These are phyloP conservation scores for Xanthorhoe spadicearia DNA, from an alignment of 2,888 invertebrate genomes.

Conservation along the genomic window DNA sequence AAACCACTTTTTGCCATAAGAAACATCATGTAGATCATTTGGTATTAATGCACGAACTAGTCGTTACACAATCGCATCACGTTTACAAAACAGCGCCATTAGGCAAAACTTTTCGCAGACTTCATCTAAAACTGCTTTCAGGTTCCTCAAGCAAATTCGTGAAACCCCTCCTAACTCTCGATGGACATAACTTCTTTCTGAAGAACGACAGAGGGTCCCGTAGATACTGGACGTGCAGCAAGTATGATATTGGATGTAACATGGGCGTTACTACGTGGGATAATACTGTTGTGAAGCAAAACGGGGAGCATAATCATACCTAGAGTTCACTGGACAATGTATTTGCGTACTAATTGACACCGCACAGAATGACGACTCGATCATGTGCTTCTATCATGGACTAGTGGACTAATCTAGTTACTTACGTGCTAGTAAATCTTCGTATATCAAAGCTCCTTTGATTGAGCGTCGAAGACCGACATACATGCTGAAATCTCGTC, in stretches of 20 bases:
- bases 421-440: too few species aligned
- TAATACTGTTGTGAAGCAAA: conserved; percentile 41
- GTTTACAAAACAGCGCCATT: neutral
- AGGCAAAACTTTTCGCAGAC: conserved; percentile 3
- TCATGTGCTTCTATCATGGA: too few species aligned
- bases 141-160: conserved; percentile 43
- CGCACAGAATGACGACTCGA: too few species aligned
- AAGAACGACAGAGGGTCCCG: conserved; percentile 43
- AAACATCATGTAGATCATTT: too few species aligned
- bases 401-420: too few species aligned
- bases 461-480: too few species aligned
- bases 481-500: too few species aligned
- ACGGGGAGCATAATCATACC: conserved; percentile 42
- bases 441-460: too few species aligned
- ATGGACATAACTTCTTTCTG: conserved; percentile 48
- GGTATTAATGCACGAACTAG: too few species aligned
- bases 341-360: neutral
- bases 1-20: too few species aligned
- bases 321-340: neutral
- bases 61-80: neutral
- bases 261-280: conserved; percentile 46
- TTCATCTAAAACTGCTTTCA: conserved; percentile 26
- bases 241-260: conserved; percentile 48
- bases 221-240: conserved; percentile 51
- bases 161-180: conserved; percentile 47